Evolutionary conservation across 2,113 vertebrate species (phyloP), one percentile per base, ranked within the genome.

Genomic region (Sprattus sprattus): DNA sequence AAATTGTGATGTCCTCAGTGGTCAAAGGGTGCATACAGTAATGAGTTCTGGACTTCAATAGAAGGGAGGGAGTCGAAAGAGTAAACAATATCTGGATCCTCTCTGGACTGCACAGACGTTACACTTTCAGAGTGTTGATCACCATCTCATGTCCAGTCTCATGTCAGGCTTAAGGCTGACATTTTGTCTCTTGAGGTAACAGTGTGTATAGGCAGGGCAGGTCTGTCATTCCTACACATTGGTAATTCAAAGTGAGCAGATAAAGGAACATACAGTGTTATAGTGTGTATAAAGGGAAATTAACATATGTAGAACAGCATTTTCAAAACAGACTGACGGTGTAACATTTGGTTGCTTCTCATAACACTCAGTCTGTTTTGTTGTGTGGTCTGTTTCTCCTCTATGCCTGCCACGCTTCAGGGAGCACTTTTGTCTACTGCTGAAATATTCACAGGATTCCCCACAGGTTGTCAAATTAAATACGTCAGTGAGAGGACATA

Each of bases 391-490:
- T 16, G 50, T 15, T 13, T 57, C 52, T 20, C 16, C 52, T 18
- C 52, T 16, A 18, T 20, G 52, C 52, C 52, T 57, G 16, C 4
- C 2, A 20, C 2, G 4, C 52, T 9, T 45, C 52, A 64, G 28
- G 52, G 52, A 45, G 64, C 18, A 67, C 44, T 39, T 83, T 83
- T 83, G 39, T 64, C 22, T 45, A 83, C 20, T 83, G 6, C 57
- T 67, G 39, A 46, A 84, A 67, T 84, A 84, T 84, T 67, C n/a
- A 46, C 22, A 67, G 20, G 15, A 9, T 57, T 57, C 52, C 18
- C 16, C 52, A 20, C 18, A 57, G 15, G 16, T 20, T 57, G 52
- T 57, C 52, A 57, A 20, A 18, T 57, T 2, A 18, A 20, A 57
- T 57, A 57, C 18, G 52, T 57, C 52, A 13, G 50, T 13, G 9